Evolutionary conservation across 2,113 vertebrate genomes (phyloP), one percentile per base, ranked within the genome.

Genomic region (Castor canadensis): DNA sequence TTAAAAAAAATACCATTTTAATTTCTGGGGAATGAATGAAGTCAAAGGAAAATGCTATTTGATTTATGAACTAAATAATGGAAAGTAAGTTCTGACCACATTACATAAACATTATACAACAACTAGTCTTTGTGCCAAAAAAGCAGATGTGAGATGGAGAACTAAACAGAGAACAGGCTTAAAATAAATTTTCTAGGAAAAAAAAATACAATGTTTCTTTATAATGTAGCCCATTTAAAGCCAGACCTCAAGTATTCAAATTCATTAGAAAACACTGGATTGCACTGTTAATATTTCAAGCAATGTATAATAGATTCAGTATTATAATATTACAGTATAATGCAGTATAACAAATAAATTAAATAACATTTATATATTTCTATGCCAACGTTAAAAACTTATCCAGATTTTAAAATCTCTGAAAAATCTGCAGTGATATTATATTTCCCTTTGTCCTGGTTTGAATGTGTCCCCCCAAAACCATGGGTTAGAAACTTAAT

Each of bases 1-100:
- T n/a, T 72, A 76, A 43, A 91, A 95, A 87, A 83, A 91, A 56
- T 92, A 84, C 56, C 71, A 35, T 84, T 49, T n/a, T 13, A 62
- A 87, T 26, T 66, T 75, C 4, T n/a, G 12, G 4, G 20, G 22
- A 75, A 75, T 85, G 9, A 3, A 80, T 79, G 11, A 83, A 83
- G 88, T 3, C 17, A 16, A 62, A 73, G 28, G 9, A 73, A 40
- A 1, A 43, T 56, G 5, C 3, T 47, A 28, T 30, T 76, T 30
- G 32, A 26, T 81, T 60, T 81, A 43, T 86, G 52, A 62, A 2
- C n/a, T 17, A 77, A 7, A 81, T 8, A n/a, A 47, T 30, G 3
- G 35, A 75, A 80, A 67, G 32, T 72, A 54, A 83, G 22, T 13
- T 69, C 1, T 32, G 56, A 38, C 9, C 24, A 54, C 19, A 79